These are phyloP conservation scores for Meloidogyne exigua DNA, from an alignment of 1,140 invertebrate species.

Conservation along the genomic window DNA sequence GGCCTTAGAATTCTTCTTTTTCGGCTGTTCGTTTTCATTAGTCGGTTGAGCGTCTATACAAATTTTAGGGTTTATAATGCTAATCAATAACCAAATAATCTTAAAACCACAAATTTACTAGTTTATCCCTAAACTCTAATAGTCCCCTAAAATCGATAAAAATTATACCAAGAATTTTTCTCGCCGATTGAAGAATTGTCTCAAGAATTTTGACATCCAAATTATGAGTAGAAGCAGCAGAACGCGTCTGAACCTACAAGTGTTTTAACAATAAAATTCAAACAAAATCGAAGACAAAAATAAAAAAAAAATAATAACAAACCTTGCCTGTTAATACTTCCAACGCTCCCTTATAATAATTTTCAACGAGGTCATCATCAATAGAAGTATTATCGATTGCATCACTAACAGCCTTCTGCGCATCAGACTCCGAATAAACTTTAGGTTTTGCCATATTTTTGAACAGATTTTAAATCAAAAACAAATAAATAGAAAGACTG, in stretches of 20 bases:
- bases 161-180: neutral
- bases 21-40: neutral
- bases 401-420: neutral
- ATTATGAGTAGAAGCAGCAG: neutral
- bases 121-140: neutral
- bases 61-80: too few species aligned
- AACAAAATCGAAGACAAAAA: neutral
- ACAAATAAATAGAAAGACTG: neutral
- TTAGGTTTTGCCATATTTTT: neutral
- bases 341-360: neutral
- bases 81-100: too few species aligned
- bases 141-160: neutral
- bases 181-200: neutral
- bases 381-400: neutral
- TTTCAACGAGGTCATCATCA: neutral
- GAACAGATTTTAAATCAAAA: neutral
- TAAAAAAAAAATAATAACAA: neutral
- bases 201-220: neutral
- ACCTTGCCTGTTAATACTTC: neutral
- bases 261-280: neutral
- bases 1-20: neutral
- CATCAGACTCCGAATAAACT: neutral
- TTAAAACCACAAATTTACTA: too few species aligned
- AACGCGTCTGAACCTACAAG: neutral
- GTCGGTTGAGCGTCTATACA: neutral